Base-by-base conservation (phyloP, 2,888 invertebrate species). In the Eupelmus urozonus region DNA sequence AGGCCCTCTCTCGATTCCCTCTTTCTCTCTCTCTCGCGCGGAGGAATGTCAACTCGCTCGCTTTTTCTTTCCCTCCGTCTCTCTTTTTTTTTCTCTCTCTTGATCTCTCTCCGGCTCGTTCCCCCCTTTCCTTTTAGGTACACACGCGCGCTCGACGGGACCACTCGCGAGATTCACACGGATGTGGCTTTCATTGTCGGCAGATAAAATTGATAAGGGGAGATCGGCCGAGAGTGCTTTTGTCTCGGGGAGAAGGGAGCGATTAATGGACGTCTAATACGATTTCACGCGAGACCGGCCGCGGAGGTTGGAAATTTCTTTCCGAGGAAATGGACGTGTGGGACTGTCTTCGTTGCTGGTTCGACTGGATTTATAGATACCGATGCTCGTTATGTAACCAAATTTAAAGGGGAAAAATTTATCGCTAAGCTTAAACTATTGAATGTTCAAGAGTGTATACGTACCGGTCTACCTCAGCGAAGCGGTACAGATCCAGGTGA, bases 101-200 rank as follows among this genome's bases (percentile, higher is more conserved):
- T 18, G 20, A 42, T n/a, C 13, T 59, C 45, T 59, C 34, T 18
- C 25, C 18, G 25, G 11, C 11, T 18, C 20, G 2, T 53, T 25
- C 51, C 27, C 20, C 25, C 18, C n/a, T 13, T 67, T 51, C 59
- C 49, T 45, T 63, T 57, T 57, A 34, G 34, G 34, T 34, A 34
- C 9, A 34, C 3, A 34, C 9, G 74, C 20, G 59, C n/a, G 67
- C 9, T 34, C 57, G 55, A 25, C 18, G 4, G 13, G 67, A 70
- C 60, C 77, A 66, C 72, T 67, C 67, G 78, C 49, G 69, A 67
- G 73, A 67, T 72, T 77, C 77, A 77, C 77, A 77, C 77, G 77
- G 66, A 62, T 72, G 66, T 66, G 71, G 65, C 27, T 70, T 74
- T 74, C 70, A 74, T 74, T 74, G 74, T 74, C 70, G 63, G 70